phyloP scores from a whole-genome alignment of 37 sponge, comb jelly and placozoan species.

The Oscarella lobularis region DNA sequence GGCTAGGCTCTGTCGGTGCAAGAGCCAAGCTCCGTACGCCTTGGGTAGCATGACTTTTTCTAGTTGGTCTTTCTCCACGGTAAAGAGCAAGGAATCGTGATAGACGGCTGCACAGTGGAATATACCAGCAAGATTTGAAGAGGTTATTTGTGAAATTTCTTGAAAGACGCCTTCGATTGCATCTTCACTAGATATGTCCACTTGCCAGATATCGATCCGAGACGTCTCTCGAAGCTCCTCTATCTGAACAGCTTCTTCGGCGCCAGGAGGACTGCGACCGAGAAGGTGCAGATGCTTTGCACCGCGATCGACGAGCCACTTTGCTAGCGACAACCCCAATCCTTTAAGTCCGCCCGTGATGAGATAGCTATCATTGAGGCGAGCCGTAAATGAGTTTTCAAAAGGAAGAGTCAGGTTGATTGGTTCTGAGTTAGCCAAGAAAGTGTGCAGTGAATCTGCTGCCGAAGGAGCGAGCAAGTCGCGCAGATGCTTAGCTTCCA shows the following conservation, averaged over 20 bases:
- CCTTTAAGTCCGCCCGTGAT: slow-evolving; percentile 45
- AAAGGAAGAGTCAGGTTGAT: too few relatives aligned
- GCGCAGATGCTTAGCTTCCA: too few relatives aligned
- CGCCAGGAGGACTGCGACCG: background rate
- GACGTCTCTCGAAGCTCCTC: background rate
- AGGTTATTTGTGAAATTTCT: background rate
- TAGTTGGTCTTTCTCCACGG: slow-evolving; percentile 10
- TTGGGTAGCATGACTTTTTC: slow-evolving; percentile 27
- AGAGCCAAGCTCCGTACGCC: slow-evolving; percentile 21
- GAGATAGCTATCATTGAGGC: slow-evolving; percentile 18
- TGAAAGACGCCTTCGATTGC: slow-evolving; percentile 1
- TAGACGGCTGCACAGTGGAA: slow-evolving; percentile 41
- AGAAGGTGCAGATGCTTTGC: background rate
- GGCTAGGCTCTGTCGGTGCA: slow-evolving; percentile 1
- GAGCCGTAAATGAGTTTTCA: too few relatives aligned
- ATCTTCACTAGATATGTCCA: slow-evolving; percentile 5
- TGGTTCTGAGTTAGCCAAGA: too few relatives aligned
- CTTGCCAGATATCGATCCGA: slow-evolving; percentile 1
- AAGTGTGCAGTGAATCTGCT: too few relatives aligned
- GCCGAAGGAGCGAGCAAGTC: too few relatives aligned
- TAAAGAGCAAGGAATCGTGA: slow-evolving; percentile 23
- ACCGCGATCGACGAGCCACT: slow-evolving; percentile 25
- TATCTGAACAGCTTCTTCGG: background rate
- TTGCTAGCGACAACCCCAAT: slow-evolving; percentile 34
- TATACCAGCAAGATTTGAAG: slow-evolving; percentile 12